phyloP scores from a whole-genome alignment of 1,140 invertebrate genomes.

The Hermetia illucens region DNA sequence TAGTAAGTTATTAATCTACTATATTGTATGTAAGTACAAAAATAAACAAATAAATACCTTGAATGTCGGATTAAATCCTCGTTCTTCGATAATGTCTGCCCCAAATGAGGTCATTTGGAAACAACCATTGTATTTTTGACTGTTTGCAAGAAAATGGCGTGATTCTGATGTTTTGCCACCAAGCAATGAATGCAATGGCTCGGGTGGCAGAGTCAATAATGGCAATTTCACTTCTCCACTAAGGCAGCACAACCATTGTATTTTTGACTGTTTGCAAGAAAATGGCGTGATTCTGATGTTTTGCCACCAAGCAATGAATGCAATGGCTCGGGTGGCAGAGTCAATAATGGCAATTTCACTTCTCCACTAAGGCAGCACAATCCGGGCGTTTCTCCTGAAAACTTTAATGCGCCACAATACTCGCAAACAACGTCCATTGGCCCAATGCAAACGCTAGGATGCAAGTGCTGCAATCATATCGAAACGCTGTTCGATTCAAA shows the following conservation, averaged over 20 bases:
- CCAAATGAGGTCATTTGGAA: slow-evolving; percentile 13
- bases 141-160: too few relatives aligned
- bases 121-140: too few relatives aligned
- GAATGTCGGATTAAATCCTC: slow-evolving; percentile 17
- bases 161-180: too few relatives aligned
- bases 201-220: too few relatives aligned
- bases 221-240: too few relatives aligned
- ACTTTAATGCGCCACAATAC: slow-evolving; percentile 3
- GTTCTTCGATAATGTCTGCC: slow-evolving; percentile 1
- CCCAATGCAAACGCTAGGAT: slow-evolving; percentile 16
- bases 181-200: too few relatives aligned
- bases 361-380: slow-evolving; percentile 7
- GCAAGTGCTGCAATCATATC: slow-evolving; percentile 20
- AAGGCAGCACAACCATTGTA: slow-evolving; percentile 10
- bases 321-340: slow-evolving; percentile 9
- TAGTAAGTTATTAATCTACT: too few relatives aligned
- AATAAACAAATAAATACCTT: slow-evolving; percentile 9
- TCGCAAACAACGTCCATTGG: slow-evolving; percentile 4
- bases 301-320: slow-evolving; percentile 23
- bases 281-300: slow-evolving; percentile 23
- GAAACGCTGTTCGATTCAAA: slow-evolving; percentile 20
- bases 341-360: slow-evolving; percentile 10
- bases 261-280: slow-evolving; percentile 18
- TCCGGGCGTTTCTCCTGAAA: slow-evolving; percentile 5
- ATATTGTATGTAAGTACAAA: too few relatives aligned